Percentiles rank a stretch among this genome's conserved stretches.
These are phyloP conservation scores for Takifugu bimaculatus DNA, from an alignment of 2,113 vertebrate genomes.

Conservation along the genomic window DNA sequence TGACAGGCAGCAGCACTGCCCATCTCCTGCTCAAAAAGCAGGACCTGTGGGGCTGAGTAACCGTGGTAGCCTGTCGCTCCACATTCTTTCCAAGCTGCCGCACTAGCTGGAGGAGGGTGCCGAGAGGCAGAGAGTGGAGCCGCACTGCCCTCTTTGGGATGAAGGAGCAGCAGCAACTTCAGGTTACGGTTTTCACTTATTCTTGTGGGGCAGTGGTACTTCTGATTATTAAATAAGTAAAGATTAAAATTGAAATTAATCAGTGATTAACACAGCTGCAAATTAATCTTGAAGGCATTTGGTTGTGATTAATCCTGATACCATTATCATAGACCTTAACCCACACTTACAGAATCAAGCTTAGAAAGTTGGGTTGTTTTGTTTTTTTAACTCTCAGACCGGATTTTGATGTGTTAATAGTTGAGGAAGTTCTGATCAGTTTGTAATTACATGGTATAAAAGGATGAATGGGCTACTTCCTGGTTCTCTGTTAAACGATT, in stretches of 20 bases:
- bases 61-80: constrained; percentile 24
- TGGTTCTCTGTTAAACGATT: constrained; percentile 60
- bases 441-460: constrained; percentile 59
- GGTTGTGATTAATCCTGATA: constrained; percentile 9
- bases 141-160: constrained; percentile 49
- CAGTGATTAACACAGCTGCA: constrained; percentile 16
- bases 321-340: neutral
- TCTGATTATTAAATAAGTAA: constrained; percentile 34
- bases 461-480: constrained; percentile 50
- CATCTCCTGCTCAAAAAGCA: constrained; percentile 18
- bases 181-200: neutral
- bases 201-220: constrained; percentile 20
- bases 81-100: constrained; percentile 21
- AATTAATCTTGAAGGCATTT: constrained; percentile 31
- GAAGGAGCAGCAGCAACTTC: neutral
- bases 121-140: constrained; percentile 11
- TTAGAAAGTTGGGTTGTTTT: too few relatives aligned
- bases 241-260: constrained; percentile 1
- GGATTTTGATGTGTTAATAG: neutral
- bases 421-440: constrained; percentile 48
- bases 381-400: neutral
- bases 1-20: constrained; percentile 20
- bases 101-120: neutral
- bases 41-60: constrained; percentile 24
- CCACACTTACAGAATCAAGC: too few relatives aligned